phyloP scores from a whole-genome alignment of 2,888 invertebrate species.

The Papilio gigon region DNA sequence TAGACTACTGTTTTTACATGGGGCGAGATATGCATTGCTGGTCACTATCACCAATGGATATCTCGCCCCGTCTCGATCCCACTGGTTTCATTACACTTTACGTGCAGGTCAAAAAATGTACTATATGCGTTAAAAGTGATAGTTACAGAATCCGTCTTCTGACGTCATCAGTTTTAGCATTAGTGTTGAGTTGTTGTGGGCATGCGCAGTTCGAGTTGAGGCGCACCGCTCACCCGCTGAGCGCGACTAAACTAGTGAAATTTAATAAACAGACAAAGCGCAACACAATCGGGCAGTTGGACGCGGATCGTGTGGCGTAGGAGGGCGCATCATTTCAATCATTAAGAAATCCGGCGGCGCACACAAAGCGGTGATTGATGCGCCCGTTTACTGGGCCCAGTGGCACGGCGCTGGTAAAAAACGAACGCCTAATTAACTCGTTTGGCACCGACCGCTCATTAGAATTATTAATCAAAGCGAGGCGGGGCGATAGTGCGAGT shows the following conservation, averaged over 20 bases:
- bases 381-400: slow-evolving; percentile 75
- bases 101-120: too few species aligned
- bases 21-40: too few species aligned
- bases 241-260: slow-evolving; percentile 28
- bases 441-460: slow-evolving; percentile 82
- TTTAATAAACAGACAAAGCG: slow-evolving; percentile 29
- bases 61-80: too few species aligned
- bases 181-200: neutral
- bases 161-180: slow-evolving; percentile 4
- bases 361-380: slow-evolving; percentile 81
- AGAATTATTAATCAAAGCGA: slow-evolving; percentile 81
- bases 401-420: slow-evolving; percentile 74
- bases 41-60: too few species aligned
- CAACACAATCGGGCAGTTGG: slow-evolving; percentile 15
- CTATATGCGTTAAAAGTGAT: too few species aligned
- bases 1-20: too few species aligned
- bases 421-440: slow-evolving; percentile 81
- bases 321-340: slow-evolving; percentile 64
- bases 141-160: neutral
- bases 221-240: slow-evolving; percentile 2
- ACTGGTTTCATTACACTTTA: too few species aligned
- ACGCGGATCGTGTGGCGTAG: slow-evolving; percentile 32
- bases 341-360: slow-evolving; percentile 78
- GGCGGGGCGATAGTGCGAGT: slow-evolving; percentile 77
- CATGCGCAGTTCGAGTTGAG: neutral